Base-by-base conservation (phyloP, 2,113 vertebrate species). In the Notarius quadriscutis region DNA sequence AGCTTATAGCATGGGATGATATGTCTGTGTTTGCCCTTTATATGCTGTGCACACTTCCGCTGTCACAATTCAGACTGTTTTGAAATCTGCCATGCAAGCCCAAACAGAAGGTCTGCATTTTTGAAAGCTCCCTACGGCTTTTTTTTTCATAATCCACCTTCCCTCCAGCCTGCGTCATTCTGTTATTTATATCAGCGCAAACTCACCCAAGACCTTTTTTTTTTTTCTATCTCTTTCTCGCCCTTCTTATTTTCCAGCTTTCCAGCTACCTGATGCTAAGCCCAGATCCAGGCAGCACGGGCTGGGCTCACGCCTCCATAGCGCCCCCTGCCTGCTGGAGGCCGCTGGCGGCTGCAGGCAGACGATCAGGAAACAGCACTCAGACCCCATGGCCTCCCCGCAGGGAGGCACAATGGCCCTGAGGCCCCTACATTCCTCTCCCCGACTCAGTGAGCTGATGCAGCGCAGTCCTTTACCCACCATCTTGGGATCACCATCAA, bases 381-480 rank as follows among this genome's bases (percentile, higher is more conserved):
- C 97, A 0, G 98, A 99, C 89, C 97, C 98, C 0, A 91, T 97
- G 58, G 97, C 94, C 53, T 87, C 79, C 27, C 93, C 93, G 20
- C 90, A 93, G 1, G 55, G 90, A 0, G 93, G 93, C 78, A 65
- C 92, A 87, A 91, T 94, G 92, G 88, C 95, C 90, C 62, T 96
- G 91, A 94, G 97, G 12, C 95, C 96, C n/a, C 94, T 98, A 22
- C 94, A 97, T 0, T 96, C 97, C 55, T 99, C 97, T 0, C 97
- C 98, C 0, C 96, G 98, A 88, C 95, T 99, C 81, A 97, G 97
- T 0, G 98, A 99, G 89, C 96, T 99, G 90, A 96, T 99, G 94
- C 98, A 98, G 95, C 95, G 97, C 9, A 99, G 93, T 91, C 97
- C 97, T 30, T 94, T 99, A 55, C 97, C 97, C 82, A 98, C 98